Conservation (phyloP, 2,113 vertebrate species). For the Tauraco erythrolophus region DNA sequence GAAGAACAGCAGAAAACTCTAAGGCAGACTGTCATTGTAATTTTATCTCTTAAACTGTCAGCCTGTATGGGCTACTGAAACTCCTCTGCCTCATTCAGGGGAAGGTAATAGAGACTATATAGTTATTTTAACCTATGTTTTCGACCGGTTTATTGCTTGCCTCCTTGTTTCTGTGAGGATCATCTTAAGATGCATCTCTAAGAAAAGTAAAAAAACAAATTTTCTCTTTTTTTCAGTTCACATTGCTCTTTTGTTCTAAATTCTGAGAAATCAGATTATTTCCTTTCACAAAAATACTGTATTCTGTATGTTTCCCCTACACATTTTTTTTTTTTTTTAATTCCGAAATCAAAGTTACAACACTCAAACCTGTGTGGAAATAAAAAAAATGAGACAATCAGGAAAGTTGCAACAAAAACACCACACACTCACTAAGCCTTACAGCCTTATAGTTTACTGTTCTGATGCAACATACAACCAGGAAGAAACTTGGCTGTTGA, state of each 20-base stretch:
- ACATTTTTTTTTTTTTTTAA: rapidly evolving
- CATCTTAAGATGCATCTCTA: neutral
- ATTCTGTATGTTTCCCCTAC: neutral
- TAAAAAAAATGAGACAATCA: neutral
- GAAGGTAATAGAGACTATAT: neutral
- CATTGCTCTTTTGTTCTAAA: neutral
- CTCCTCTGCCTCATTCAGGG: neutral
- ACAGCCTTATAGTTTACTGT: neutral
- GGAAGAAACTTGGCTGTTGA: neutral
- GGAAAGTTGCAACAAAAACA: neutral
- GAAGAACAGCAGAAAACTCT: neutral
- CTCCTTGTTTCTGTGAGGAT: neutral
- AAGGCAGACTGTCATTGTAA: neutral
- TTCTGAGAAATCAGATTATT: neutral
- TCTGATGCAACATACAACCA: neutral
- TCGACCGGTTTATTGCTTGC: neutral
- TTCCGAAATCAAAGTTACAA: neutral
- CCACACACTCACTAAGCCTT: neutral
- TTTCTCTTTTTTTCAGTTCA: neutral
- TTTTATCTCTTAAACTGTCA: neutral
- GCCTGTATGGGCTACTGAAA: neutral
- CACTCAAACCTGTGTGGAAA: neutral
- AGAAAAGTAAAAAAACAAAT: neutral
- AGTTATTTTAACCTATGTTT: neutral
- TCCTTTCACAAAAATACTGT: neutral